phyloP scores from a whole-genome alignment of 1,140 invertebrate species.

The Pseudomyrmex sp. region DNA sequence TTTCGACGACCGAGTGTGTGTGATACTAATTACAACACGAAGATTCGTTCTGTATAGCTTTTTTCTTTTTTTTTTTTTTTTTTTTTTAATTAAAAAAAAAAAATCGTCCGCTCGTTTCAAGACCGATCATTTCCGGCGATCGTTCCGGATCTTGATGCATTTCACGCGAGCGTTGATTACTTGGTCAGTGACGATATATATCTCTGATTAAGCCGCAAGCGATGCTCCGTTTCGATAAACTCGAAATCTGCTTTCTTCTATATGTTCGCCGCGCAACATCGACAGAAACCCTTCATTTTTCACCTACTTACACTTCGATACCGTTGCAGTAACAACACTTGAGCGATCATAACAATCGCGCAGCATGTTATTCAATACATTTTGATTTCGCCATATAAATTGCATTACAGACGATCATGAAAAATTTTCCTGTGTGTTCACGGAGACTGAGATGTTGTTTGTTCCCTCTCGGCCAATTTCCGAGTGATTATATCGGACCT shows the following conservation, averaged over 20 bases:
- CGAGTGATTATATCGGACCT: background rate
- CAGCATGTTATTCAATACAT: conserved; percentile 13
- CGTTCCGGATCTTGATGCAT: background rate
- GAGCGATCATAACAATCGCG: background rate
- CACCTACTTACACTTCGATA: conserved; percentile 27
- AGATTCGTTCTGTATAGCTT: no score
- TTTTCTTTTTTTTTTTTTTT: no score
- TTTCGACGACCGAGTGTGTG: background rate
- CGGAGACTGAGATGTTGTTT: background rate
- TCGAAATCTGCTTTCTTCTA: conserved; percentile 5
- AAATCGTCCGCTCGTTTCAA: background rate
- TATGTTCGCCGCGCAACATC: background rate
- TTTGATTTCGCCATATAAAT: conserved; percentile 21
- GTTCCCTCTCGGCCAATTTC: conserved; percentile 16
- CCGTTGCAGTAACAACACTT: background rate
- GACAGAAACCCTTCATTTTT: conserved; percentile 23
- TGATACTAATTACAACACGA: background rate
- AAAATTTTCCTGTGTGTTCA: background rate
- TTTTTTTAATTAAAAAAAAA: no score
- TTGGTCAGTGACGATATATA: conserved; percentile 14
- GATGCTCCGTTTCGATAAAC: conserved; percentile 52
- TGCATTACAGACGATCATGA: background rate
- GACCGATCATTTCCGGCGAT: background rate
- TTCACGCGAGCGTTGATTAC: background rate
- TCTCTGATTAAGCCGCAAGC: background rate